phyloP scores from a whole-genome alignment of 2,113 vertebrate species.

The Neodon shergylaensis region DNA sequence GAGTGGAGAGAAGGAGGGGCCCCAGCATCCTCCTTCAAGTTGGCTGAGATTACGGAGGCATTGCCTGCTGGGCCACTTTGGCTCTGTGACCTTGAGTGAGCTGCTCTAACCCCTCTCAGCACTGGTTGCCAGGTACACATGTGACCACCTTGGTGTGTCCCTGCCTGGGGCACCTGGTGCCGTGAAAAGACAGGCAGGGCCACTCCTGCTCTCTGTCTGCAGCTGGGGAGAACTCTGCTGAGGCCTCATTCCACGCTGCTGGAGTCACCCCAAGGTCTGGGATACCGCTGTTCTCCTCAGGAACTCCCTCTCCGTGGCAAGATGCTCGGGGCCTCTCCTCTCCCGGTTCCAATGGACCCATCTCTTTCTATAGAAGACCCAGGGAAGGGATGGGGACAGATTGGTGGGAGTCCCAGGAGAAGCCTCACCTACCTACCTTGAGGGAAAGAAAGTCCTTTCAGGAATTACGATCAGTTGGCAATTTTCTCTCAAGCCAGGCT shows the following conservation, averaged over 20 bases:
- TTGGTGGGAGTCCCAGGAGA: no score
- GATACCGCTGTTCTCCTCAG: not conserved
- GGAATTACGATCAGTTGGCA: not conserved
- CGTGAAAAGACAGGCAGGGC: not conserved
- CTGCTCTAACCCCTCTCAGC: not conserved
- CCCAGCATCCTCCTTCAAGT: not conserved
- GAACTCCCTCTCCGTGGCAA: no score
- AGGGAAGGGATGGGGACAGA: not conserved
- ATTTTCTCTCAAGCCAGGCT: not conserved
- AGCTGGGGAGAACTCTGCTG: not conserved
- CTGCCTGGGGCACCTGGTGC: not conserved
- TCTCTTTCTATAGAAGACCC: not conserved
- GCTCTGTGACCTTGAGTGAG: conserved; percentile 48
- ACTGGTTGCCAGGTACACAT: not conserved
- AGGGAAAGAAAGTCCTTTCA: not conserved
- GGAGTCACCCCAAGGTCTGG: not conserved
- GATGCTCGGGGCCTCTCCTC: not conserved
- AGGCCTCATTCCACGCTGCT: not conserved
- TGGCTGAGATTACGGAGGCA: not conserved
- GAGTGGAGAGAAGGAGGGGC: not conserved
- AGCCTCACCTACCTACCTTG: not conserved
- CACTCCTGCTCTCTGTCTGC: not conserved
- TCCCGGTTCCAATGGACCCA: not conserved
- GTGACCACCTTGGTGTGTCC: not conserved
- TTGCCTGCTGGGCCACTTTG: not conserved